phyloP scores from a whole-genome alignment of 2,797 vertebrate genomes.

The Otolemur crassicaudatus region DNA sequence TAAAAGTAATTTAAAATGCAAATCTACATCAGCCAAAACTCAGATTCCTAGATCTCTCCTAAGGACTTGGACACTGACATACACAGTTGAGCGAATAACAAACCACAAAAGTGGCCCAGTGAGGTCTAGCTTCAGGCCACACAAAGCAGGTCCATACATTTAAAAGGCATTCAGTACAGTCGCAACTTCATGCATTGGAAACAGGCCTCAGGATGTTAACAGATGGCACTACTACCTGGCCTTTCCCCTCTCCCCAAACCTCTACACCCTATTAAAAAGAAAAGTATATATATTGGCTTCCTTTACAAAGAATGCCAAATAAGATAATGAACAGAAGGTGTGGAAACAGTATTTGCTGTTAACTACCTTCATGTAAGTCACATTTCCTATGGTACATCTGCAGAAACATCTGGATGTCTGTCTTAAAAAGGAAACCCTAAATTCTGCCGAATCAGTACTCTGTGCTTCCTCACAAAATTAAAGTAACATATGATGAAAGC shows the following conservation, averaged over 20 bases:
- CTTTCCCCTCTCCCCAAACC: not conserved
- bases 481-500: constrained; percentile 17
- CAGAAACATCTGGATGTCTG: not conserved
- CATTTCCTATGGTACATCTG: not conserved
- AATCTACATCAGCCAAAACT: not conserved
- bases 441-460: constrained; percentile 12
- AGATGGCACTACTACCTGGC: not conserved
- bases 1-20: not conserved
- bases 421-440: constrained; percentile 40
- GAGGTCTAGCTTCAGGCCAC: not conserved
- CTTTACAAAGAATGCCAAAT: constrained; percentile 1
- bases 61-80: not conserved
- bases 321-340: constrained; percentile 23
- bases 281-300: not conserved
- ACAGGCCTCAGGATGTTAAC: not conserved
- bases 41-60: not conserved
- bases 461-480: constrained; percentile 26
- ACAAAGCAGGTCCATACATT: not conserved
- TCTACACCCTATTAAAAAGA: not conserved
- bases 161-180: not conserved
- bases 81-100: not conserved
- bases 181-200: not conserved
- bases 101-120: not conserved
- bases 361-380: constrained; percentile 4
- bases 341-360: not conserved